Base-by-base conservation (phyloP, 30 jellyfish, hydroid and myxozoan genomes). In the Mastigias papua region DNA sequence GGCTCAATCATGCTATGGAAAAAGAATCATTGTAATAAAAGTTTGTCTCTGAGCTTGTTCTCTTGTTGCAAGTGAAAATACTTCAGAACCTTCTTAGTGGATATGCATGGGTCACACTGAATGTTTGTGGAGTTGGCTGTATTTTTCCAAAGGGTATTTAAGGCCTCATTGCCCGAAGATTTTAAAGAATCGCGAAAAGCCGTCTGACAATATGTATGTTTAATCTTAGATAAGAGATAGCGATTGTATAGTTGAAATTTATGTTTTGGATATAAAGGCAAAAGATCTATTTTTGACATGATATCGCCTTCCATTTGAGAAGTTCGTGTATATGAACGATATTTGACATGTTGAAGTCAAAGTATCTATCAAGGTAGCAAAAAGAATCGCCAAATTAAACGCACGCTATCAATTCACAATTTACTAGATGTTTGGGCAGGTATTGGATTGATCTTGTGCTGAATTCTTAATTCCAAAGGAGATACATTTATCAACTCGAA, bases 401-500 rank as follows among this genome's bases (percentile, higher is more conserved):
- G 27, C 27, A 15, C 5, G 79, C 62, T 4, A 68, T 61, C 20
- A 68, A 16, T 68, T 68, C 48, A 29, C 27, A 10, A 20, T 28
- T 68, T 19, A 68, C 58, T 15, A 29, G 32, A 31, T 6, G 63
- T 34, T 34, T 68, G 32, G 79, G 79, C 22, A 16, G 79, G 63
- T 16, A 68, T 23, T 68, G 79, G 25, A 68, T 21, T 19, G 8
- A 68, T 31, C 48, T 10, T 29, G 79, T 21, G 79, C 27, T 16
- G 32, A 68, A 6, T 23, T 68, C 23, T 17, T 68, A 34, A 68
- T 68, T 19, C 79, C 79, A 68, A 68, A 68, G 5, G 79, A 7
- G 48, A 23, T 61, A 27, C 79, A 68, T 68, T 68, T 68, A 22
- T 68, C 79, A 68, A 68, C 79, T 27, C 79, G 27, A 68, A 68